phyloP scores from a whole-genome alignment of 2,888 invertebrate genomes.

The Lepas anatifera region DNA sequence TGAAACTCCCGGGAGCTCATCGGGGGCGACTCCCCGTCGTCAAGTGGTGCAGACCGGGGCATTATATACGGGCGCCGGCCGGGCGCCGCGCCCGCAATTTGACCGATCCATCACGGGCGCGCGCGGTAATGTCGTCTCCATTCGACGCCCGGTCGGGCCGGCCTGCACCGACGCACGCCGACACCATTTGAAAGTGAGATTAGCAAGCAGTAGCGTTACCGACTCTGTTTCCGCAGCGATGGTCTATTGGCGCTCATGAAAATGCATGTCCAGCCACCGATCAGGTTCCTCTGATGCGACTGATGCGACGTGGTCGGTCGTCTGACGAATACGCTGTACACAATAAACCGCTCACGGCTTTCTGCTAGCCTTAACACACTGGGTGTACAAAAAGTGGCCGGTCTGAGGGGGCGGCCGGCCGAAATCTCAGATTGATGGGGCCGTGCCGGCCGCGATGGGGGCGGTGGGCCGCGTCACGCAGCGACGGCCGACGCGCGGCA shows the following conservation, averaged over 20 bases:
- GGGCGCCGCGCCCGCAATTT: constrained; percentile 4
- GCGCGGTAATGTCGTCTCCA: background rate
- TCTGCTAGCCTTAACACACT: too few relatives aligned
- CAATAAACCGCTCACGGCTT: too few relatives aligned
- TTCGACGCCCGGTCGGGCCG: background rate
- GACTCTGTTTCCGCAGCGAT: background rate
- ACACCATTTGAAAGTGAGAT: constrained; percentile 7
- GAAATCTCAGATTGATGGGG: constrained; percentile 1
- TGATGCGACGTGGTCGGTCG: background rate
- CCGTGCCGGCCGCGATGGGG: background rate
- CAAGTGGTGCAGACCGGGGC: background rate
- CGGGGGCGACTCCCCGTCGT: background rate
- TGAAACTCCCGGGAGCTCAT: too few relatives aligned
- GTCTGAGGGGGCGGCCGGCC: background rate
- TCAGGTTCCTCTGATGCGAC: too few relatives aligned
- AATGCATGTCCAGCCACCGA: background rate
- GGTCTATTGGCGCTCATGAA: background rate
- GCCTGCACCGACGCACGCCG: background rate
- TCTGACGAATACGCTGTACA: too few relatives aligned
- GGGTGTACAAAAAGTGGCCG: background rate
- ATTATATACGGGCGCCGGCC: background rate
- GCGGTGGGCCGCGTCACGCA: background rate
- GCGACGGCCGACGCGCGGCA: background rate
- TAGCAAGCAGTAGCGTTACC: too few relatives aligned
- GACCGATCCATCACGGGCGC: background rate